These are phyloP conservation scores for Anastrepha obliqua DNA, from an alignment of 1,140 invertebrate species.

Conservation along the genomic window DNA sequence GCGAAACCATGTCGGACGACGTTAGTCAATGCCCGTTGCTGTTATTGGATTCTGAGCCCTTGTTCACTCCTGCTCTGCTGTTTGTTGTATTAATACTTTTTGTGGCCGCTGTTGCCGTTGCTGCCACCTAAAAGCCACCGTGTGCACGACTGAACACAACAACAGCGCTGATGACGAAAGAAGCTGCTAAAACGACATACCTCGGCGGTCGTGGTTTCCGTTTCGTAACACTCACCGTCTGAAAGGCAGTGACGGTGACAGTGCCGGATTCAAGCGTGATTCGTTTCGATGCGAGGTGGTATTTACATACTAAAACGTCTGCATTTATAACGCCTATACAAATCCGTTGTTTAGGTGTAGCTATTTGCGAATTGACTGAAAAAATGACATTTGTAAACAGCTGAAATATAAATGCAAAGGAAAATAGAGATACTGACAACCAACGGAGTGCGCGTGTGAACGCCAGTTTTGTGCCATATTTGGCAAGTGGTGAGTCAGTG, in stretches of 20 bases:
- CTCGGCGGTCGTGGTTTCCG: slow-evolving; percentile 37
- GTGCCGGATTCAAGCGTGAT: background rate
- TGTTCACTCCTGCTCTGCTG: slow-evolving; percentile 27
- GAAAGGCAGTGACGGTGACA: background rate
- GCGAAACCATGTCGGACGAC: slow-evolving; percentile 47
- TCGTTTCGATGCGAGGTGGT: too few relatives aligned
- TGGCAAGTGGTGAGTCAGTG: slow-evolving; percentile 46
- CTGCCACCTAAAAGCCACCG: background rate
- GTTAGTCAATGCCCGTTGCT: slow-evolving; percentile 22
- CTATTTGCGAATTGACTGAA: background rate
- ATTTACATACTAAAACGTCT: too few relatives aligned
- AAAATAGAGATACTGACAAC: background rate
- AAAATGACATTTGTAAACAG: slow-evolving; percentile 25
- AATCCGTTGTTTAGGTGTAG: slow-evolving; percentile 17
- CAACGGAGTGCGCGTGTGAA: background rate
- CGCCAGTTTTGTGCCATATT: slow-evolving; percentile 30
- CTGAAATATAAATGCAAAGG: slow-evolving; percentile 25
- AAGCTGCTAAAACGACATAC: slow-evolving; percentile 18
- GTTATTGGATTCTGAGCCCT: background rate
- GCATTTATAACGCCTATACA: background rate
- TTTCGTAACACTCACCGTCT: slow-evolving; percentile 42
- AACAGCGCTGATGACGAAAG: slow-evolving; percentile 19
- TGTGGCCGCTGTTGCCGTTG: slow-evolving; percentile 21
- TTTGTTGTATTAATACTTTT: slow-evolving; percentile 26
- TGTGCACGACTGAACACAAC: background rate